Evolutionary conservation across 2,113 vertebrate species (phyloP).

Genomic region (Bubalus kerabau): DNA sequence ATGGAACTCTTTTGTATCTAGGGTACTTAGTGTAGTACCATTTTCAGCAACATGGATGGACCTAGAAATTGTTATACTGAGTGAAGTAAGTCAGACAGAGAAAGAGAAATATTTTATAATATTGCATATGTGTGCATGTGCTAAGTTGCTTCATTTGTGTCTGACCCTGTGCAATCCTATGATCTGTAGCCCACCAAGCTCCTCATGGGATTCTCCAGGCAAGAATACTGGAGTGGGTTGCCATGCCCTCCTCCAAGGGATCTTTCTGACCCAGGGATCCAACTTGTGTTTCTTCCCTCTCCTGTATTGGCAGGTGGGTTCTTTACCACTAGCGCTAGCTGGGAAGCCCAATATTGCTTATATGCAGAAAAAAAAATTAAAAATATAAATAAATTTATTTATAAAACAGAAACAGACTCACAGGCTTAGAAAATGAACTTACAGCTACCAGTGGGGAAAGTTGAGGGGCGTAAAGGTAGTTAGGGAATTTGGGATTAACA

Average conservation of each 20-base stretch:
- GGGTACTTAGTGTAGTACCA: neutral
- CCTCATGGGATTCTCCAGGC: neutral
- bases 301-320: neutral
- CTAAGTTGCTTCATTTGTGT: neutral
- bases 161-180: neutral
- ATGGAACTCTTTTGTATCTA: neutral
- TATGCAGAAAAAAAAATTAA: no score
- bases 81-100: neutral
- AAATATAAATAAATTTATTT: neutral
- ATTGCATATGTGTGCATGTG: neutral
- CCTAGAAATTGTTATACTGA: neutral
- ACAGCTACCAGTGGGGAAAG: neutral
- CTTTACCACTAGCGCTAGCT: neutral
- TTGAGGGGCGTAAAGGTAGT: neutral
- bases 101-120: neutral
- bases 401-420: neutral
- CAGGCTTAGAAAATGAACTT: neutral
- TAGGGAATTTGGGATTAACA: neutral
- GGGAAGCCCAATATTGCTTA: neutral
- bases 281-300: neutral
- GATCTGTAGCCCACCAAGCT: neutral
- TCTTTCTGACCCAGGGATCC: neutral
- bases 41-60: neutral
- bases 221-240: neutral
- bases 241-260: neutral